A percentile compares a stretch with the other conserved stretches of the same genome.
These are phyloP conservation scores for Polyploca ridens DNA, from an alignment of 2,888 invertebrate genomes.

Conservation along the genomic window DNA sequence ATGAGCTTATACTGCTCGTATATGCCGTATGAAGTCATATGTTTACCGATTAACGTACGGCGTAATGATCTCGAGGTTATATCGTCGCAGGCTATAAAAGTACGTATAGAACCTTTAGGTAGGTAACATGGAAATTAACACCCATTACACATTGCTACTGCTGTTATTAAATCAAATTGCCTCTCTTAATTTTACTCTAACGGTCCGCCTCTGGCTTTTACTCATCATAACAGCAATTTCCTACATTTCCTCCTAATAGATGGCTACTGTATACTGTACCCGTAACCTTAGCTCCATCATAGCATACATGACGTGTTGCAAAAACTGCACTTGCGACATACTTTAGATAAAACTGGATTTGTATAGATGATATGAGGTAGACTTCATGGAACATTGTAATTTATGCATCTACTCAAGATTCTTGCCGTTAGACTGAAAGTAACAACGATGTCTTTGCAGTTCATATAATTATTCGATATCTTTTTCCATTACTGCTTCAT, in stretches of 20 bases:
- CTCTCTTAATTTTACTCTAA: constrained; percentile 56
- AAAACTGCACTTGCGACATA: constrained; percentile 7
- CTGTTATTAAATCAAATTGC: constrained; percentile 65
- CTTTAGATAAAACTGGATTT: constrained; percentile 5
- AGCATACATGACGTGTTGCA: not conserved
- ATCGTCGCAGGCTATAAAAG: constrained; percentile 24
- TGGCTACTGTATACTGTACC: constrained; percentile 20
- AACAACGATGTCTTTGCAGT: not conserved
- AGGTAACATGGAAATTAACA: constrained; percentile 45
- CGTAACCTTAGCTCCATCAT: not conserved
- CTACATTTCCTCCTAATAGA: constrained; percentile 49
- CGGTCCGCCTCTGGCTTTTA: constrained; percentile 51
- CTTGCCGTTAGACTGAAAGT: not conserved
- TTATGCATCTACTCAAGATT: not conserved
- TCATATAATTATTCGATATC: not conserved
- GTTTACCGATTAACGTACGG: constrained; percentile 42
- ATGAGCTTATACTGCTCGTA: constrained; percentile 37
- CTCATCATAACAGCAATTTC: constrained; percentile 57
- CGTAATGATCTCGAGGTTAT: constrained; percentile 48
- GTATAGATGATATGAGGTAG: not conserved
- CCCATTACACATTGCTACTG: constrained; percentile 46
- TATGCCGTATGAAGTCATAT: constrained; percentile 52
- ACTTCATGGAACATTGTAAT: not conserved
- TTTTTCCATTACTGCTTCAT: not conserved
- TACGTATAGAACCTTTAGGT: constrained; percentile 29